These are phyloP conservation scores for Cheilosia variabilis DNA, from an alignment of 2,888 invertebrate species.

Conservation along the genomic window DNA sequence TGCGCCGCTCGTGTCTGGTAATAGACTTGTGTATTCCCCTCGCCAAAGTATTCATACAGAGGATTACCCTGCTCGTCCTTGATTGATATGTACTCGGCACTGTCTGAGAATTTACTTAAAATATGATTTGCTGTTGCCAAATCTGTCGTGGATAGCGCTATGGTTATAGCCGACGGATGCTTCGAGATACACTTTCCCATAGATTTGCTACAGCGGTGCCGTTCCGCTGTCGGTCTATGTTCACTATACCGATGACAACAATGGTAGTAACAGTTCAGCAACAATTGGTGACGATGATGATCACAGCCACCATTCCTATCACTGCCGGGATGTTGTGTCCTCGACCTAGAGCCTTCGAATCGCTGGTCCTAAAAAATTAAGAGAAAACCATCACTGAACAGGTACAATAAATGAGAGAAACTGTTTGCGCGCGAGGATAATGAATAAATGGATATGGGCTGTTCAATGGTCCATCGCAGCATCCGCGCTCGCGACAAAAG, in stretches of 20 bases:
- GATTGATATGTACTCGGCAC: slow-evolving; percentile 78
- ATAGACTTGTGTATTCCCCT: slow-evolving; percentile 54
- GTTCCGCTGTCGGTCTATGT: slow-evolving; percentile 38
- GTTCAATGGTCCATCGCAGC: not conserved
- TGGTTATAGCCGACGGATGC: slow-evolving; percentile 81
- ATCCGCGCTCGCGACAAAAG: not conserved
- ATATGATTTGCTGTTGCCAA: slow-evolving; percentile 79
- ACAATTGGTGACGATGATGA: slow-evolving; percentile 48
- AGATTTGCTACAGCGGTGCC: slow-evolving; percentile 75
- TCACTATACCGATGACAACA: slow-evolving; percentile 45
- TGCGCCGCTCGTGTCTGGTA: slow-evolving; percentile 32
- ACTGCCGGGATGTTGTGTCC: slow-evolving; percentile 16
- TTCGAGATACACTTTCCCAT: slow-evolving; percentile 84
- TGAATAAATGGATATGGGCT: slow-evolving; percentile 15
- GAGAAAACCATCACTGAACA: slow-evolving; percentile 11
- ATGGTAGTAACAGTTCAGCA: slow-evolving; percentile 41
- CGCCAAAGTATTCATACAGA: slow-evolving; percentile 78
- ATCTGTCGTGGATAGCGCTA: slow-evolving; percentile 81
- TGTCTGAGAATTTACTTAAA: slow-evolving; percentile 78
- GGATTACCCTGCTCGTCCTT: slow-evolving; percentile 78
- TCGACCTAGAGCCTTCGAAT: slow-evolving; percentile 6
- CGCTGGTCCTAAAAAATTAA: slow-evolving; percentile 3
- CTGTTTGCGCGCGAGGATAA: slow-evolving; percentile 6
- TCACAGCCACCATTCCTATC: slow-evolving; percentile 6
- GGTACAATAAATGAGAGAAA: slow-evolving; percentile 22